Base-by-base conservation (phyloP, 1,140 invertebrate species). In the Plodia interpunctella region DNA sequence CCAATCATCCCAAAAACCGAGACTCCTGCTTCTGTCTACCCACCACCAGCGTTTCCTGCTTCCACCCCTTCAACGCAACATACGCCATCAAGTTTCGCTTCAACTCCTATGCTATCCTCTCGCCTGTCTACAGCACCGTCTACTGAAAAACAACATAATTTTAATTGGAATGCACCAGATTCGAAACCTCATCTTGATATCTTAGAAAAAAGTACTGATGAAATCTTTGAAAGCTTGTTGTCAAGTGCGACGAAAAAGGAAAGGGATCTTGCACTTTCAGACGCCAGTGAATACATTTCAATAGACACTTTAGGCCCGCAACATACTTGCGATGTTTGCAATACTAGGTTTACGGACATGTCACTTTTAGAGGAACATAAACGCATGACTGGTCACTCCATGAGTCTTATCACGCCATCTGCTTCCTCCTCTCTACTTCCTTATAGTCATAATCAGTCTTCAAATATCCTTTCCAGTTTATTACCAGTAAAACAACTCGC, bases 311-410 rank as follows among this genome's bases (percentile, higher is more conserved):
- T 90, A 65, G 90, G 90, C 0, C 81, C 87, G 2, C 87, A 90
- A 59, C 88, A 90, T 60, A 79, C 87, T 0, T 90, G 90, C 70
- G 88, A 90, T 17, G 72, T 88, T 38, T 90, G 90, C 66, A 88
- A 90, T 59, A 84, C 81, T 18, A 79, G 86, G 55, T 90, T 87
- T 62, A 89, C 90, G 5, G 77, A 82, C 62, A 65, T 86, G 51
- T 72, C 77, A 13, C 59, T 88, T 11, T 63, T 90, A n/a, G 88
- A 90, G 44, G 78, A 87, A 8, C 90, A 90, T 58, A 83, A 56
- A 63, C 76, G 81, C 56, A 68, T 80, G 59, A 87, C 86, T 0
- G 88, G 88, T 5, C 88, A 90, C 63, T 85, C 86, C 2, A 85
- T 78, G 49, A 75, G 76, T 56, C 60, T 90, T 5, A 70, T 85